These are phyloP conservation scores for Eupithecia vulgata DNA, from an alignment of 2,888 invertebrate genomes.

Conservation along the genomic window DNA sequence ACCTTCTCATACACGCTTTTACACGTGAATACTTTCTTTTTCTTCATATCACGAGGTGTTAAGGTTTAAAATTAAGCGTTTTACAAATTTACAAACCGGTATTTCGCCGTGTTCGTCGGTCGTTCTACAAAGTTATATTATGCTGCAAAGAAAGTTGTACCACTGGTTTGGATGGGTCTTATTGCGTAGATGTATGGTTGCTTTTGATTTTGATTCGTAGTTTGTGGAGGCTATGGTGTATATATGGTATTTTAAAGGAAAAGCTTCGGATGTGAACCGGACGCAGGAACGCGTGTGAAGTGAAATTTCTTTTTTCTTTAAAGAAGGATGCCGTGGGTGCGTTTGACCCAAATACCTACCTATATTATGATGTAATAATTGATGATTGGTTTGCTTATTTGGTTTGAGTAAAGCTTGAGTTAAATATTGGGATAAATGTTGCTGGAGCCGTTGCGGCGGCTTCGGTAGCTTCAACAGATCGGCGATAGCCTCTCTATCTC, in stretches of 20 bases:
- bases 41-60: constrained; percentile 46
- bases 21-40: constrained; percentile 42
- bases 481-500: neutral
- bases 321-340: constrained; percentile 72
- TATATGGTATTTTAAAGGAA: constrained; percentile 69
- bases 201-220: constrained; percentile 33
- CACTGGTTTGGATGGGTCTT: constrained; percentile 43
- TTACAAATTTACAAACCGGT: constrained; percentile 51
- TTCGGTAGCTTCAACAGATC: too few relatives aligned
- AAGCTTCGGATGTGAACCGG: constrained; percentile 77
- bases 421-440: neutral
- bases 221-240: constrained; percentile 29
- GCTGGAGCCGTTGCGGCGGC: neutral
- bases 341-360: constrained; percentile 66
- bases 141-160: constrained; percentile 46
- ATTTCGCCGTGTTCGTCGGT: constrained; percentile 55
- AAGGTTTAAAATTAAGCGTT: constrained; percentile 51
- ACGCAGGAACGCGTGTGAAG: constrained; percentile 74
- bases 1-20: constrained; percentile 47
- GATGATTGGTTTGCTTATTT: constrained; percentile 31
- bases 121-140: constrained; percentile 39
- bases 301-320: constrained; percentile 73
- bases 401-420: neutral
- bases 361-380: constrained; percentile 45
- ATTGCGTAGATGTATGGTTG: constrained; percentile 41